These are phyloP conservation scores for Oreohelix idahoensis DNA, from an alignment of 1,140 invertebrate genomes.

Conservation along the genomic window DNA sequence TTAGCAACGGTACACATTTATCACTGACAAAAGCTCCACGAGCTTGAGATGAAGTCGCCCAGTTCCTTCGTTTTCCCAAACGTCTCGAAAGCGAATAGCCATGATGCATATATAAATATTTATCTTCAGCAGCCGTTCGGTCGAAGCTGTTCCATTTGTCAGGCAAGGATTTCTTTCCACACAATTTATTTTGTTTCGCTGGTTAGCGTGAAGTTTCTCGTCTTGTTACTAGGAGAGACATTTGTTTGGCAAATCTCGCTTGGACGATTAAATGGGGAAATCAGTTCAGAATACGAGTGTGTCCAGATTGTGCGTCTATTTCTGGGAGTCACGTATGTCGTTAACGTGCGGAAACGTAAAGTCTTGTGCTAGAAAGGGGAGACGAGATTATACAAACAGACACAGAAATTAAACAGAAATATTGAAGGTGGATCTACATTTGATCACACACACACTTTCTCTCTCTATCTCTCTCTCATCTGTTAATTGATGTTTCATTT, in stretches of 20 bases:
- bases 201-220: not conserved
- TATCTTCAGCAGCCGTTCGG: not conserved
- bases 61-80: not conserved
- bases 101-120: not conserved
- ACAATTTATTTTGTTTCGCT: not conserved
- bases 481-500: too few species aligned
- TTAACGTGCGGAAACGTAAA: not conserved
- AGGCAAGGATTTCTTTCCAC: not conserved
- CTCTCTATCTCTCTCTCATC: too few species aligned
- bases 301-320: slow-evolving; percentile 2
- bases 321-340: not conserved
- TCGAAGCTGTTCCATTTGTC: not conserved
- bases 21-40: too few species aligned
- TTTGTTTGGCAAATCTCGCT: not conserved
- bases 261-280: not conserved
- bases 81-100: not conserved
- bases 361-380: not conserved
- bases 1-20: too few species aligned
- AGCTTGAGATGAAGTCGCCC: not conserved
- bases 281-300: not conserved
- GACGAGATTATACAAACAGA: not conserved
- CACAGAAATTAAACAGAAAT: not conserved
- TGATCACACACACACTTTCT: too few species aligned
- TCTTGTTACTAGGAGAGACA: not conserved
- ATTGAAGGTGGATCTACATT: too few species aligned